These are phyloP conservation scores for Seriola aureovittata DNA, from an alignment of 2,113 vertebrate species.

Conservation along the genomic window DNA sequence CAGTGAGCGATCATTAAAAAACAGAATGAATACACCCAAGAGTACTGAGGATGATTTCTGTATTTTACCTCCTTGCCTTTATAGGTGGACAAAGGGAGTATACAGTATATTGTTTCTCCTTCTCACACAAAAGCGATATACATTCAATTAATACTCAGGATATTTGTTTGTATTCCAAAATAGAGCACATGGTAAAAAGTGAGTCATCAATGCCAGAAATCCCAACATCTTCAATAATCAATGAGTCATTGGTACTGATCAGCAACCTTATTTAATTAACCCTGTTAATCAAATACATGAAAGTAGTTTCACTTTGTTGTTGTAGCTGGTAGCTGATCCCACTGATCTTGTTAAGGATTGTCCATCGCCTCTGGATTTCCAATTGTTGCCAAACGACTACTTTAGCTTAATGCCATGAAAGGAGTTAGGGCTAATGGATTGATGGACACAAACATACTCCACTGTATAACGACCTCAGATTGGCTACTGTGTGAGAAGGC, in stretches of 20 bases:
- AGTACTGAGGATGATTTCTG: background rate
- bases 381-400: slow-evolving; percentile 13
- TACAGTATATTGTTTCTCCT: background rate
- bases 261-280: slow-evolving; percentile 1
- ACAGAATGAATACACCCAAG: background rate
- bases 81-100: background rate
- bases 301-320: slow-evolving; percentile 17
- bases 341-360: slow-evolving; percentile 12
- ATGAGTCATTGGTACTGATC: slow-evolving; percentile 17
- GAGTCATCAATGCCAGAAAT: background rate
- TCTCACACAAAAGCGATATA: background rate
- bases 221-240: background rate
- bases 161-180: background rate
- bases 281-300: background rate
- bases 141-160: background rate
- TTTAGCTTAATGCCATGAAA: slow-evolving; percentile 14
- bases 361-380: background rate
- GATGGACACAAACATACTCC: slow-evolving; percentile 1
- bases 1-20: background rate
- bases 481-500: background rate
- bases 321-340: slow-evolving; percentile 11
- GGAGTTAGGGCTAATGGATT: slow-evolving; percentile 21
- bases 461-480: slow-evolving; percentile 15
- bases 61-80: background rate
- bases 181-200: background rate